Conservation (phyloP, 2,113 vertebrate species). For the Caranx ignobilis region DNA sequence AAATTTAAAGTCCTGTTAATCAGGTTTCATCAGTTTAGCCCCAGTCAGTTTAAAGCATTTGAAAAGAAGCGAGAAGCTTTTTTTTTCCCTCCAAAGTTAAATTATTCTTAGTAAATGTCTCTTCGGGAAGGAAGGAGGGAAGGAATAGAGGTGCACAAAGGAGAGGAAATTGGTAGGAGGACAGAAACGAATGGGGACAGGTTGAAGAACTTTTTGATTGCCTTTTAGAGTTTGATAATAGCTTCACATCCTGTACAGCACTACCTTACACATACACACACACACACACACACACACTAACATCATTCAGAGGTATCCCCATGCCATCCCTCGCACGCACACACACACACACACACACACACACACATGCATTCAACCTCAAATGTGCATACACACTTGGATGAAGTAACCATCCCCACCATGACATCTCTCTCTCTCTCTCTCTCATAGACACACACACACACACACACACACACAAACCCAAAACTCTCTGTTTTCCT, state of each 20-base stretch:
- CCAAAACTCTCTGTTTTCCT: conserved; percentile 21
- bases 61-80: conserved; percentile 57
- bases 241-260: conserved; percentile 71
- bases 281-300: conserved; percentile 37
- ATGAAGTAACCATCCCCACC: conserved; percentile 70
- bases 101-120: conserved; percentile 64
- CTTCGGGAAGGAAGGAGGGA: conserved; percentile 30
- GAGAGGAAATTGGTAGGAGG: conserved; percentile 74
- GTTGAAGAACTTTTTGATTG: conserved; percentile 73
- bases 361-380: conserved; percentile 32
- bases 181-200: conserved; percentile 39
- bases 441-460: conserved; percentile 19
- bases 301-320: conserved; percentile 1
- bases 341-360: conserved; percentile 29
- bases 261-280: conserved; percentile 28
- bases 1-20: conserved; percentile 60
- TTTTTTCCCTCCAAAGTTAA: conserved; percentile 52
- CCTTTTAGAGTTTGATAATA: conserved; percentile 76
- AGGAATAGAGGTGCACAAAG: conserved; percentile 45
- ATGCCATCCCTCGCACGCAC: too few relatives aligned
- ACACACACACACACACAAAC: conserved; percentile 33
- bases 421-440: background rate
- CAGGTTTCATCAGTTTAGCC: conserved; percentile 61
- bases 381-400: conserved; percentile 75
- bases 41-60: conserved; percentile 74